Conservation (phyloP, 2,113 vertebrate species). For the Sorex fumeus region DNA sequence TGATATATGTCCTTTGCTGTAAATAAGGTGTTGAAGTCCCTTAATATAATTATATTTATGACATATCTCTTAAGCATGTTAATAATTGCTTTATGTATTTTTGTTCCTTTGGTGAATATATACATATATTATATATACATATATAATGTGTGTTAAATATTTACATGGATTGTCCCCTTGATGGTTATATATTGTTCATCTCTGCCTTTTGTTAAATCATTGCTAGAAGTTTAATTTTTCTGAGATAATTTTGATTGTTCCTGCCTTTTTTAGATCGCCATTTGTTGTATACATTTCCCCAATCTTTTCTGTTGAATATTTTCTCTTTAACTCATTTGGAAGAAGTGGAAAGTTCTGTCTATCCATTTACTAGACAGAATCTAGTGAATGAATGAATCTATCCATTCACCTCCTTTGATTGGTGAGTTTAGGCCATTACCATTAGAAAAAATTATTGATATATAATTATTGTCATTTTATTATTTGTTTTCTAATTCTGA, state of each 20-base stretch:
- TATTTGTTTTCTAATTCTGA: not conserved
- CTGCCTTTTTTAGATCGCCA: not conserved
- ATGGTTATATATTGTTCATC: not conserved
- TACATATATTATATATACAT: not conserved
- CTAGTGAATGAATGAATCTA: too few species aligned
- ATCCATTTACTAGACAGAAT: too few species aligned
- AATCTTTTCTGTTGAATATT: not conserved
- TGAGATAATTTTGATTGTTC: not conserved
- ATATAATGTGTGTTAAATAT: not conserved
- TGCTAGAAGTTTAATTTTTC: not conserved
- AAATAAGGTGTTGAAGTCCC: not conserved
- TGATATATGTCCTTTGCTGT: not conserved
- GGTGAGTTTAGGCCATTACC: not conserved
- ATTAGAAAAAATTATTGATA: not conserved
- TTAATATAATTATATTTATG: not conserved
- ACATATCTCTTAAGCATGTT: not conserved
- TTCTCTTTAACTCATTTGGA: too few species aligned
- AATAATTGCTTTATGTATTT: not conserved
- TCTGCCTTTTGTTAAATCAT: not conserved
- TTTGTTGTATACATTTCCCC: not conserved
- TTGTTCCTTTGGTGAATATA: not conserved
- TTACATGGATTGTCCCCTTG: not conserved
- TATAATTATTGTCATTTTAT: not conserved
- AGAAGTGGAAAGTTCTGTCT: too few species aligned
- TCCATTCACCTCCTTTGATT: not conserved